A percentile compares a stretch with the other conserved stretches of the same genome.
phyloP scores from a whole-genome alignment of 2,888 invertebrate species.

The Stenodema calcarata region DNA sequence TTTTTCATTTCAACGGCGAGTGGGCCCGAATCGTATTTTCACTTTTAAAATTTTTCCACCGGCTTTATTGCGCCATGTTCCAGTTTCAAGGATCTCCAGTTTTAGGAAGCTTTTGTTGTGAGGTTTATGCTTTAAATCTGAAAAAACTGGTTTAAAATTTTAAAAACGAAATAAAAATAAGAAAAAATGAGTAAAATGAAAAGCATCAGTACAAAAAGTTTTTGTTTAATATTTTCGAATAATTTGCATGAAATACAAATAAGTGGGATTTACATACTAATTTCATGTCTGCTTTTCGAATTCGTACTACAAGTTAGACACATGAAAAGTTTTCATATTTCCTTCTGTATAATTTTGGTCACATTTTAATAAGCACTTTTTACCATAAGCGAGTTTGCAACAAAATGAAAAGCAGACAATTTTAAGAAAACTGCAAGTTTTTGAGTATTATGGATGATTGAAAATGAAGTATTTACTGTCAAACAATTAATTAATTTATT shows the following conservation, averaged over 20 bases:
- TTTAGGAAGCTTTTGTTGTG: constrained; percentile 18
- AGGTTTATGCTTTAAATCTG: constrained; percentile 31
- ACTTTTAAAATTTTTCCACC: not conserved
- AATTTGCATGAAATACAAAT: not conserved
- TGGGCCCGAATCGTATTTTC: not conserved
- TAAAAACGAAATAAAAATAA: not conserved
- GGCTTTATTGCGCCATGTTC: not conserved
- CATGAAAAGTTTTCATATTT: not conserved
- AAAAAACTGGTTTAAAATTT: constrained; percentile 13
- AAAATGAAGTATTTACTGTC: not conserved
- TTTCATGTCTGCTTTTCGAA: constrained; percentile 22
- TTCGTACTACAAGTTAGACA: not conserved
- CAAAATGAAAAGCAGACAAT: constrained; percentile 25
- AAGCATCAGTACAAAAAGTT: not conserved
- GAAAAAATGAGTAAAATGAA: not conserved
- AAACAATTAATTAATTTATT: not conserved
- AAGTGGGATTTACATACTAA: not conserved
- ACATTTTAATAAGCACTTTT: not conserved
- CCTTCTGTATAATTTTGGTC: not conserved
- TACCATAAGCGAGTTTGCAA: too few species aligned
- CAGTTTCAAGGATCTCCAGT: constrained; percentile 20
- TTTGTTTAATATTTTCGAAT: not conserved
- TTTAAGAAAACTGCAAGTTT: not conserved
- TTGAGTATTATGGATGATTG: not conserved
- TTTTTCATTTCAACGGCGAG: not conserved